Base-by-base conservation (phyloP, 2,888 invertebrate species). In the Cosmopolites sordidus region DNA sequence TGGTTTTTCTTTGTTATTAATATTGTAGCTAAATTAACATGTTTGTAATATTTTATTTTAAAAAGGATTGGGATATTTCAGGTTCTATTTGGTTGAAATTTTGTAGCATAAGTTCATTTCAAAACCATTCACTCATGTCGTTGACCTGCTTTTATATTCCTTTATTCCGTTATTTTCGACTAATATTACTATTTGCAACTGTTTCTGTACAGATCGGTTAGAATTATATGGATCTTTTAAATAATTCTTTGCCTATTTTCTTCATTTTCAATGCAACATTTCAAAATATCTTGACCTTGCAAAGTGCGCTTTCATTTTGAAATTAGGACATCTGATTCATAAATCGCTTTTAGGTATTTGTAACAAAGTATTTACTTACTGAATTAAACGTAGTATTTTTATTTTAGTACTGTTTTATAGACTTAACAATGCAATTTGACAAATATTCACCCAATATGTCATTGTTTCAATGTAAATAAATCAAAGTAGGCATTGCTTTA, bases 121-220 rank as follows among this genome's bases (percentile, higher is more conserved):
- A 12, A 33, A 33, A 37, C 50, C 50, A 50, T 51, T 48, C 47
- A 29, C 49, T 51, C 55, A 56, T 58, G 64, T 64, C 66, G 65
- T 63, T 66, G 66, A 66, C 66, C 66, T 59, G 64, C 59, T 61
- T 65, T 63, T 51, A 39, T 53, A 46, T n/a, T 60, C 56, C 59
- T 51, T 60, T 60, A 59, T 64, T 57, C 64, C 63, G 64, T 65
- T 66, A 64, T 59, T 61, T 56, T 48, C 40, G 43, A 53, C 29
- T 47, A 54, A 54, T 44, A 43, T 37, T 42, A 27, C 45, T 39
- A 38, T 29, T 47, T 52, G 16, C 1, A 38, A n/a, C 39, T n/a
- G n/a, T n/a, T n/a, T n/a, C n/a, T 6, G 11, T 12, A 33, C 33
- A 4, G n/a, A 33, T 12, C 33, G 11, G 11, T 33, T 6, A 4